Conservation (phyloP, 2,888 invertebrate genomes). For the Ophioninae sp. region DNA sequence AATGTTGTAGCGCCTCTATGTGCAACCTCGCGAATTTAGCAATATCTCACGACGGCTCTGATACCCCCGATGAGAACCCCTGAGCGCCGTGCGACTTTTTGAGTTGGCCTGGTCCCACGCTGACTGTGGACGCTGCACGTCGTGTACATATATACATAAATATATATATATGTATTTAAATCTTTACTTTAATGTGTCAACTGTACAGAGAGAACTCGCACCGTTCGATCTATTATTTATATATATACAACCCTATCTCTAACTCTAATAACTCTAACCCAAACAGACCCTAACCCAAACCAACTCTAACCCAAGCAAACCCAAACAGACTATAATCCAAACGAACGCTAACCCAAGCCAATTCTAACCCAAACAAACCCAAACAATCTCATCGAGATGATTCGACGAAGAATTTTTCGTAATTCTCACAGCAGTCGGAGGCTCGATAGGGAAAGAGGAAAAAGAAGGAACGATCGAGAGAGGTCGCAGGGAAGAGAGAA, state of each 20-base stretch:
- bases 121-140: conserved; percentile 72
- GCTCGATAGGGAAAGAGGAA: too few relatives aligned
- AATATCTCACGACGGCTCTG: conserved; percentile 11
- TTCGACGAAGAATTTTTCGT: too few relatives aligned
- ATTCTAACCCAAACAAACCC: too few relatives aligned
- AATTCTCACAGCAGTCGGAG: too few relatives aligned
- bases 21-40: conserved; percentile 12
- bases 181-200: neutral
- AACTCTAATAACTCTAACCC: too few relatives aligned
- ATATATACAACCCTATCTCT: too few relatives aligned
- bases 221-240: too few relatives aligned
- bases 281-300: too few relatives aligned
- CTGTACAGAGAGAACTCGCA: neutral
- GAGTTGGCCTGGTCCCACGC: conserved; percentile 79
- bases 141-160: conserved; percentile 43
- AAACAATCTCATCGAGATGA: too few relatives aligned
- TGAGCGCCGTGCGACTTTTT: conserved; percentile 80
- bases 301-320: too few relatives aligned
- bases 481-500: conserved; percentile 56
- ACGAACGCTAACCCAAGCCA: too few relatives aligned
- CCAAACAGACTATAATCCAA: too few relatives aligned
- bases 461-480: conserved; percentile 50
- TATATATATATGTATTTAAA: conserved; percentile 17
- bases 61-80: conserved; percentile 73
- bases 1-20: neutral